Conservation (phyloP, 2,113 vertebrate species). For the Ochotona curzoniae region DNA sequence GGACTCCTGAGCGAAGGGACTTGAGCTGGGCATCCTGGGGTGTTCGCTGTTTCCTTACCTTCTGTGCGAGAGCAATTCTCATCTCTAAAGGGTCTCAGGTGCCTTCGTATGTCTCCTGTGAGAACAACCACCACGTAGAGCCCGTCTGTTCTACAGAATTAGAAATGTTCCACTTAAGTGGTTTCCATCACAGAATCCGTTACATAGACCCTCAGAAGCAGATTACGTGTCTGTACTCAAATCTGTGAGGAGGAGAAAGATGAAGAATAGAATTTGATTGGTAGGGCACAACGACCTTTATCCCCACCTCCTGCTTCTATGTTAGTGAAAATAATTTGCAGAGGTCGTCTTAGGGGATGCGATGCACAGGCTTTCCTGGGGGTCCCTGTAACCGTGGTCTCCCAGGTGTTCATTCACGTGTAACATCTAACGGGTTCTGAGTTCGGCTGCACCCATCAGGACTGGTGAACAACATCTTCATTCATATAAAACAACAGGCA, state of each 20-base stretch:
- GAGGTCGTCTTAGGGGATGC: not conserved
- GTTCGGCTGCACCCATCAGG: not conserved
- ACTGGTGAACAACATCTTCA: not conserved
- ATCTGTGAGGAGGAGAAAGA: not conserved
- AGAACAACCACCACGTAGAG: not conserved
- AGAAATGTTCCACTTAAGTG: not conserved
- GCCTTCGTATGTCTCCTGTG: not conserved
- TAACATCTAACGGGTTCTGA: not conserved
- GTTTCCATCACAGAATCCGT: not conserved
- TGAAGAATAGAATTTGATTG: not conserved
- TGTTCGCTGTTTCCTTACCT: not conserved
- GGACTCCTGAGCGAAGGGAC: not conserved
- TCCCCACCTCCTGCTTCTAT: not conserved
- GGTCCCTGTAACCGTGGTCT: not conserved
- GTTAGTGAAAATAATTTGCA: not conserved
- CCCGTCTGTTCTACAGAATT: constrained; percentile 6
- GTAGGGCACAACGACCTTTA: not conserved
- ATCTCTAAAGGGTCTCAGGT: not conserved
- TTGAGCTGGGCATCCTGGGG: not conserved
- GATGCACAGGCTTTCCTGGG: not conserved
- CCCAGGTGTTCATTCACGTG: not conserved
- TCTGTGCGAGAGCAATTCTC: not conserved
- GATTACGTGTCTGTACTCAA: not conserved
- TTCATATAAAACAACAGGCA: not conserved
- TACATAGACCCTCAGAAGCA: not conserved